phyloP scores from a whole-genome alignment of 2,888 invertebrate species.

The Diarsia mendica region DNA sequence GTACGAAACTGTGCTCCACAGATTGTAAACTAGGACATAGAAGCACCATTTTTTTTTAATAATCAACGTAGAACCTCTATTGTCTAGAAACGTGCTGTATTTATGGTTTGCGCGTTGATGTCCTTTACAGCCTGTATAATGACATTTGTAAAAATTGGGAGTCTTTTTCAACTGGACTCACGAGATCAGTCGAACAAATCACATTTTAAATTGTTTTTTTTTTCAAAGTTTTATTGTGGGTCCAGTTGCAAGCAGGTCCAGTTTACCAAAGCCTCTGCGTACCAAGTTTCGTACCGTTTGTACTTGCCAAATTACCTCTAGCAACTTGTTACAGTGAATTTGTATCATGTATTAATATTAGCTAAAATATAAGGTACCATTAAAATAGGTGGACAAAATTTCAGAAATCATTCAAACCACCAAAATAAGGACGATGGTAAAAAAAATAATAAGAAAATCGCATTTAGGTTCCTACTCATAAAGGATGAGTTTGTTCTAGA shows the following conservation, averaged over 20 bases:
- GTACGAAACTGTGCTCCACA: constrained; percentile 1
- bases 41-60: background rate
- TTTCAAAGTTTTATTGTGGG: too few relatives aligned
- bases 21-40: background rate
- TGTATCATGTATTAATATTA: constrained; percentile 66
- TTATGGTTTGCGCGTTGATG: background rate
- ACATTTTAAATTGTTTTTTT: too few relatives aligned
- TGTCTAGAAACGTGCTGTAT: background rate
- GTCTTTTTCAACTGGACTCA: too few relatives aligned
- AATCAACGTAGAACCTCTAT: background rate
- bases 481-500: too few relatives aligned
- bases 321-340: constrained; percentile 59
- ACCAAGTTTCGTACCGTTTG: constrained; percentile 19
- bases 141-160: background rate
- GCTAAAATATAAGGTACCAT: too few relatives aligned
- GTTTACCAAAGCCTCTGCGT: background rate
- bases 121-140: background rate
- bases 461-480: too few relatives aligned
- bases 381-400: too few relatives aligned
- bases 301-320: constrained; percentile 74
- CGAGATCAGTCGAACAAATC: too few relatives aligned
- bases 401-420: too few relatives aligned
- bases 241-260: too few relatives aligned
- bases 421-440: too few relatives aligned
- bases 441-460: too few relatives aligned